phyloP scores from a whole-genome alignment of 2,113 vertebrate genomes.

The Tylochromis polylepis region DNA sequence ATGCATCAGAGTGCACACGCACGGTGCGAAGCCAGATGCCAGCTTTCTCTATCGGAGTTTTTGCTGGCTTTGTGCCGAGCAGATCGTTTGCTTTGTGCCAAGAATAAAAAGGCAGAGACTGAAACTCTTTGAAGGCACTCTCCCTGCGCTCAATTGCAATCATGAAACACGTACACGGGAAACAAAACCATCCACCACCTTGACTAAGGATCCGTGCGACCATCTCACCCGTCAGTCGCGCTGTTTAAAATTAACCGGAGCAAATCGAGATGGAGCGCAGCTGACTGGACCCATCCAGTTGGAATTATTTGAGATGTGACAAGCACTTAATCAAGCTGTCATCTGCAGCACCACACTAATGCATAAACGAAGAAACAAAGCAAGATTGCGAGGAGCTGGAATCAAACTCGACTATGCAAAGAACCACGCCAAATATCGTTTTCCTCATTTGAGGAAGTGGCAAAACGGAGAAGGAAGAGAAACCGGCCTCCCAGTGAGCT shows the following conservation, averaged over 20 bases:
- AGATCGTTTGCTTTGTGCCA: constrained; percentile 38
- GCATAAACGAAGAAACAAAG: background rate
- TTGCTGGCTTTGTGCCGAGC: constrained; percentile 36
- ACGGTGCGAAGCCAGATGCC: constrained; percentile 18
- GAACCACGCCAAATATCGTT: constrained; percentile 15
- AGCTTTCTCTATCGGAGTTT: constrained; percentile 27
- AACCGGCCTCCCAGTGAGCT: constrained; percentile 39
- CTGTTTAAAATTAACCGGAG: constrained; percentile 23
- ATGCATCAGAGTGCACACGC: background rate
- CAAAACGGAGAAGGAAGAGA: constrained; percentile 28
- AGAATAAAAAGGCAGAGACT: constrained; percentile 27
- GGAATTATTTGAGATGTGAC: constrained; percentile 36
- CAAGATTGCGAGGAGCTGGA: background rate
- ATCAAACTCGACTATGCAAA: background rate
- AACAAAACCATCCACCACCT: constrained; percentile 38
- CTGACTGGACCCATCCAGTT: background rate
- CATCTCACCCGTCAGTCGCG: background rate
- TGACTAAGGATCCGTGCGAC: background rate
- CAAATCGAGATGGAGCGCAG: constrained; percentile 20
- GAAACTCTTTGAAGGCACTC: constrained; percentile 5
- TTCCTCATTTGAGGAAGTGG: constrained; percentile 40
- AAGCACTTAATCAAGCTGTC: constrained; percentile 45
- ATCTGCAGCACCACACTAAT: background rate
- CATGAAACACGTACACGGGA: constrained; percentile 16
- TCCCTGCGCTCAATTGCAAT: constrained; percentile 5